A percentile compares a stretch with the other conserved stretches of the same genome.
Conservation (phyloP, 2,113 vertebrate genomes). For the Ochotona curzoniae region DNA sequence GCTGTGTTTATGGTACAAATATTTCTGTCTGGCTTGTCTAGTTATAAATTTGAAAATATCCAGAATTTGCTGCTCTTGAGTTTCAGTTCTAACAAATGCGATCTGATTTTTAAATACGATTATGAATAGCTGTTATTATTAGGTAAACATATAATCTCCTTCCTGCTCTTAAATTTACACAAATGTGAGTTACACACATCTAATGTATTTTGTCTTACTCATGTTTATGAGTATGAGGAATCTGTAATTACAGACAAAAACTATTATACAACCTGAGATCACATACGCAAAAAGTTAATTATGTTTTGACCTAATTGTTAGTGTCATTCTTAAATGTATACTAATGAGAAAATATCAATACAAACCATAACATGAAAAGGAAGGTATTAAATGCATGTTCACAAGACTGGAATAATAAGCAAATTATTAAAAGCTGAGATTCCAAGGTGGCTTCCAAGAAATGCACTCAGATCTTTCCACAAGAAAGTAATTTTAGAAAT, state of each 20-base stretch:
- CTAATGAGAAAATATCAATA: not conserved
- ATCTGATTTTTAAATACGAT: not conserved
- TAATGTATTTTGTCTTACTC: not conserved
- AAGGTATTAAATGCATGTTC: not conserved
- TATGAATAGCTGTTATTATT: not conserved
- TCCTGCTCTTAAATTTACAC: not conserved
- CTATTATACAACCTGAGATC: not conserved
- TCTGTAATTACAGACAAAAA: not conserved
- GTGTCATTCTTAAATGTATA: not conserved
- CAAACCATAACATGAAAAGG: constrained; percentile 26
- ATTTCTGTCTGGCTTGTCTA: not conserved
- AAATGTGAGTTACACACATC: not conserved
- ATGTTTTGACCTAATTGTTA: not conserved
- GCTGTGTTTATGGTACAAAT: not conserved
- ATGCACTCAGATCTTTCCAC: not conserved
- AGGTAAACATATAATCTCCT: not conserved
- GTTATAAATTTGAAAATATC: not conserved
- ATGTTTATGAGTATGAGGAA: not conserved
- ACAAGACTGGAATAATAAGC: not conserved
- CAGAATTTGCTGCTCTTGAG: not conserved
- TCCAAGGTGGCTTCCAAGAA: not conserved
- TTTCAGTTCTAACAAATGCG: not conserved
- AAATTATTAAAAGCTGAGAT: not conserved
- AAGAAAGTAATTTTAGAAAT: not conserved
- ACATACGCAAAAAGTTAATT: not conserved